phyloP scores from a whole-genome alignment of 2,888 invertebrate genomes.

The Platycheirus rosarum region DNA sequence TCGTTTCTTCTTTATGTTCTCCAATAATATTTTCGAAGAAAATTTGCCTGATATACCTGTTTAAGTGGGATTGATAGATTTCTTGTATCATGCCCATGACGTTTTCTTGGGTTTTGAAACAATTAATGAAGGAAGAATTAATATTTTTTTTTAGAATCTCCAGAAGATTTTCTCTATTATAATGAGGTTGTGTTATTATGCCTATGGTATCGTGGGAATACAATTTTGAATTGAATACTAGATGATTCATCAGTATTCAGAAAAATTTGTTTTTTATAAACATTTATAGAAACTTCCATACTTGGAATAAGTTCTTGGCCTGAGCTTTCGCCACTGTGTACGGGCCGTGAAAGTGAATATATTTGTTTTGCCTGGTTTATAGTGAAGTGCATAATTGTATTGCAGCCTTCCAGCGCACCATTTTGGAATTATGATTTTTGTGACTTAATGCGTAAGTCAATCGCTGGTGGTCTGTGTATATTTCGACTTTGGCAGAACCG shows the following conservation, averaged over 20 bases:
- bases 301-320: too few relatives aligned
- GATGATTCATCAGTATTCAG: too few relatives aligned
- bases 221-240: constrained; percentile 15
- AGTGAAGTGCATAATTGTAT: not conserved
- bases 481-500: constrained; percentile 37
- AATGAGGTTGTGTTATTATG: constrained; percentile 12
- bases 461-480: constrained; percentile 27
- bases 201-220: constrained; percentile 14
- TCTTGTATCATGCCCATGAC: constrained; percentile 11
- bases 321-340: too few relatives aligned
- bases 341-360: not conserved
- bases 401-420: not conserved
- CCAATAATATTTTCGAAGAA: constrained; percentile 3
- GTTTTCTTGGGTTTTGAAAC: not conserved
- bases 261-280: too few relatives aligned
- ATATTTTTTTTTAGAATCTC: constrained; percentile 12
- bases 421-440: not conserved
- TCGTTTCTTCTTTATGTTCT: not conserved
- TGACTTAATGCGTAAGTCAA: too few relatives aligned
- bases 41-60: not conserved
- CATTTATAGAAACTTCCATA: too few relatives aligned
- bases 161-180: constrained; percentile 5
- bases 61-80: not conserved
- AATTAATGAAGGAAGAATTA: constrained; percentile 6
- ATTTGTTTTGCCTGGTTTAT: constrained; percentile 9